Percentiles rank a stretch among this genome's conserved stretches.
phyloP scores from a whole-genome alignment of 2,797 vertebrate species.

The Cryptoblepharus egeriae region DNA sequence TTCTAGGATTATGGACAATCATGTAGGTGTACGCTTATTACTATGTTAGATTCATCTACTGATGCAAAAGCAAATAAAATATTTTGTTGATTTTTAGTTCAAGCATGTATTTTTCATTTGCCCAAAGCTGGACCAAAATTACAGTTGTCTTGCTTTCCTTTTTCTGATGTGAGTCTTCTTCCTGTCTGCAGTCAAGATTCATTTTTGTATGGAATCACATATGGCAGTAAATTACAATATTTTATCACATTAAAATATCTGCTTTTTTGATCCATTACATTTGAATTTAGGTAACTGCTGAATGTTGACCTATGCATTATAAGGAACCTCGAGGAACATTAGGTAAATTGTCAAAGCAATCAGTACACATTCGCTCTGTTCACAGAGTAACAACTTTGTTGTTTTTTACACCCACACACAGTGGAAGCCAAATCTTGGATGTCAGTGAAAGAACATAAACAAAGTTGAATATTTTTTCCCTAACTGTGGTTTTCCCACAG shows the following conservation, averaged over 20 bases:
- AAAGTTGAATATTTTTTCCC: neutral
- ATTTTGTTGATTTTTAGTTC: slow-evolving; percentile 48
- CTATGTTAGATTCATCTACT: slow-evolving; percentile 36
- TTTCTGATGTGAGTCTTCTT: slow-evolving; percentile 6
- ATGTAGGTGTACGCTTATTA: slow-evolving; percentile 38
- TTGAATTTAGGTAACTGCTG: slow-evolving; percentile 14
- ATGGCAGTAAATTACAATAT: neutral
- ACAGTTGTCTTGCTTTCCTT: slow-evolving; percentile 14
- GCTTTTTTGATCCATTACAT: neutral
- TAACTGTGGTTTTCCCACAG: neutral
- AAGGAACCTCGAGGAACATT: neutral
- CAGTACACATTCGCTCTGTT: neutral
- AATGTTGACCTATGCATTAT: neutral
- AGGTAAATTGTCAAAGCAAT: neutral
- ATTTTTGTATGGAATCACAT: neutral
- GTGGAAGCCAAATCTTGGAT: neutral
- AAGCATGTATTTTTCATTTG: neutral
- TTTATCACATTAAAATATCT: neutral
- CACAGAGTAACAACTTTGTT: neutral
- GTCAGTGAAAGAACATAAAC: neutral
- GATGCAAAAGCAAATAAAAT: slow-evolving; percentile 63
- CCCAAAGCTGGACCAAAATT: slow-evolving; percentile 10
- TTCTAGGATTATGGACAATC: slow-evolving; percentile 33
- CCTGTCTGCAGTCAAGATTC: neutral
- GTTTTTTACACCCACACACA: neutral